Evolutionary conservation across 2,113 vertebrate species (phyloP).

Genomic region (Elgaria multicarinata): DNA sequence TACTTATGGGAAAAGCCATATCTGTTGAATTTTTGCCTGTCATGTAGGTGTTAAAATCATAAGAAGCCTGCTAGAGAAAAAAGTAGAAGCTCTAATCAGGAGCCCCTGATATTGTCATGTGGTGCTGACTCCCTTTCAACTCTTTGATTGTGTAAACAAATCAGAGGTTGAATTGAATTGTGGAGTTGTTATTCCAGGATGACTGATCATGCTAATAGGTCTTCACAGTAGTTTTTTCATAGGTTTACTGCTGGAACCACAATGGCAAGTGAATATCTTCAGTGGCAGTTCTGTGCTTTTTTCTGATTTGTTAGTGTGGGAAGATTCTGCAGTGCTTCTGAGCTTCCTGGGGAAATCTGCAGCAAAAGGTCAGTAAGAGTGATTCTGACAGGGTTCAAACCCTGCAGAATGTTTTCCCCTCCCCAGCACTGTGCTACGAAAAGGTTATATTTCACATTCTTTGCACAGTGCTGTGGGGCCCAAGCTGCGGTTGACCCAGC

Average conservation of each 20-base stretch:
- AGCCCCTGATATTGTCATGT: background rate
- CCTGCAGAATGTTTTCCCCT: slow-evolving; percentile 7
- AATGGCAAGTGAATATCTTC: background rate
- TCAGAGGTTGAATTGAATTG: background rate
- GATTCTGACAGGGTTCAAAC: slow-evolving; percentile 2
- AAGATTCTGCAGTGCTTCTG: slow-evolving; percentile 19
- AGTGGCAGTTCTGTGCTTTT: background rate
- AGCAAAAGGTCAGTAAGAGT: slow-evolving; percentile 16
- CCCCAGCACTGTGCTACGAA: slow-evolving; percentile 7
- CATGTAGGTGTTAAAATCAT: background rate
- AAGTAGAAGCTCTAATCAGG: background rate
- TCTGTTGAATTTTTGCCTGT: too few species aligned
- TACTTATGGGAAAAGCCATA: too few species aligned
- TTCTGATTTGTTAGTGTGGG: background rate
- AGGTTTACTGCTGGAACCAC: background rate
- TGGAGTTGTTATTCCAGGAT: background rate
- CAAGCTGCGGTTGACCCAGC: background rate
- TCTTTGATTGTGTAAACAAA: background rate
- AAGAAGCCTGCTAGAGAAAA: background rate
- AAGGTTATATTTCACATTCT: background rate
- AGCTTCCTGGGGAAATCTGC: slow-evolving; percentile 1
- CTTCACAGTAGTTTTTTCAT: slow-evolving; percentile 1
- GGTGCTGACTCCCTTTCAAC: background rate
- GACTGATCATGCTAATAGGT: background rate
- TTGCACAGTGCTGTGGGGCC: slow-evolving; percentile 12